phyloP scores from a whole-genome alignment of 1,140 invertebrate genomes.

The Elysia chlorotica region DNA sequence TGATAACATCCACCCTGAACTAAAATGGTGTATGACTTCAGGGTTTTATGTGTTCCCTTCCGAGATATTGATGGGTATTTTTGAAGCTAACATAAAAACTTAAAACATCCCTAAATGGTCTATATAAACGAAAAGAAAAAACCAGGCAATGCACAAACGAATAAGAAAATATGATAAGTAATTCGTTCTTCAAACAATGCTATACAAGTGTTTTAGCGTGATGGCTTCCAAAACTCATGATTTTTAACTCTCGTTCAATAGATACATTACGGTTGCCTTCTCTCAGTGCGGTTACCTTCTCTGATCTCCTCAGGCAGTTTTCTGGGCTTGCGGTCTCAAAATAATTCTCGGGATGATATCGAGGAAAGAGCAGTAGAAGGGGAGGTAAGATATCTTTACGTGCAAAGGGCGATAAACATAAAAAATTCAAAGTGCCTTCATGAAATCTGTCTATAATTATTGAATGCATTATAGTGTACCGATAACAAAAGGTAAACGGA shows the following conservation, averaged over 20 bases:
- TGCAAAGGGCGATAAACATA: background rate
- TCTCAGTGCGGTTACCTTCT: background rate
- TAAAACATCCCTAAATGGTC: no score
- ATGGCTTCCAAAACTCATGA: background rate
- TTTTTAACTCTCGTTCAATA: background rate
- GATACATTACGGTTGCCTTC: background rate
- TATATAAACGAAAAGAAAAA: no score
- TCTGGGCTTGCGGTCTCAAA: slow-evolving; percentile 37
- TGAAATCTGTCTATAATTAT: background rate
- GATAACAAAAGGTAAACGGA: no score
- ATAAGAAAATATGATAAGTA: no score
- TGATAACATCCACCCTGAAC: no score
- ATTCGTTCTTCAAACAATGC: no score
- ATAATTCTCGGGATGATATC: slow-evolving; percentile 5
- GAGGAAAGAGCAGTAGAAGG: slow-evolving; percentile 18
- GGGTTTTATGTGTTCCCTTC: no score
- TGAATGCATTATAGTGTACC: no score
- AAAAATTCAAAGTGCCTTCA: background rate
- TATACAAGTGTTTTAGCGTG: background rate
- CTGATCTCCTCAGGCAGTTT: slow-evolving; percentile 44
- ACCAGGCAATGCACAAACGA: no score
- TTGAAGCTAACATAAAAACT: no score
- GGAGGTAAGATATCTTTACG: slow-evolving; percentile 1
- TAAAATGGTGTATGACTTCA: no score
- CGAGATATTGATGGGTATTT: no score